Conservation (phyloP, 2,888 invertebrate species). For the Drosophila subsilvestris region DNA sequence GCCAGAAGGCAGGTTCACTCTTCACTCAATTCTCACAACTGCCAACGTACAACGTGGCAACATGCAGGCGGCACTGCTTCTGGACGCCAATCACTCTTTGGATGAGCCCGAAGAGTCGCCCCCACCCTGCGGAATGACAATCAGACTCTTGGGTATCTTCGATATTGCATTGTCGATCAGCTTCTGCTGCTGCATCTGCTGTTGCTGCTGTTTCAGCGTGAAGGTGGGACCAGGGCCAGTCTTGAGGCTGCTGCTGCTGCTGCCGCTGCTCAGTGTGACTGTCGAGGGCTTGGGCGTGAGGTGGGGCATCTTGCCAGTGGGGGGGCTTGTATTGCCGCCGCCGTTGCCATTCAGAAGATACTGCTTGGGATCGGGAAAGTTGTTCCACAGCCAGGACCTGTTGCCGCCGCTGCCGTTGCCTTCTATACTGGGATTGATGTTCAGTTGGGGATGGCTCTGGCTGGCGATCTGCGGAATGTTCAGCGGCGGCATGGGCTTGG, state of each 20-base stretch:
- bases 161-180: conserved; percentile 86
- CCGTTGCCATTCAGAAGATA: conserved; percentile 79
- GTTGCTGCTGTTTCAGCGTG: conserved; percentile 61
- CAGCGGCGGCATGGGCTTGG: conserved; percentile 66
- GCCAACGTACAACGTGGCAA: neutral
- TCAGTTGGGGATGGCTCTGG: conserved; percentile 60
- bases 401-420: conserved; percentile 43
- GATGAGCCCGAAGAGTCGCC: conserved; percentile 7
- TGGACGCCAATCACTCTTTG: conserved; percentile 33
- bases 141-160: conserved; percentile 92
- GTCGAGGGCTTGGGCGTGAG: conserved; percentile 79
- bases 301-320: conserved; percentile 62
- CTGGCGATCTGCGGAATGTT: conserved; percentile 54
- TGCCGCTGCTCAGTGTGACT: conserved; percentile 65
- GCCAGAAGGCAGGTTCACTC: no score
- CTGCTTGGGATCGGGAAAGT: conserved; percentile 81
- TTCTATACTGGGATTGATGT: conserved; percentile 60
- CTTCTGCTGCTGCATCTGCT: conserved; percentile 76
- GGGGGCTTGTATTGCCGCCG: neutral
- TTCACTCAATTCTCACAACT: no score
- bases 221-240: conserved; percentile 37
- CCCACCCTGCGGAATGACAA: conserved; percentile 89
- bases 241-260: conserved; percentile 51
- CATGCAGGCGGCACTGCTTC: neutral
- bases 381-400: conserved; percentile 80